Evolutionary conservation across 2,113 vertebrate genomes (phyloP).

Genomic region (Paramisgurnus dabryanus): DNA sequence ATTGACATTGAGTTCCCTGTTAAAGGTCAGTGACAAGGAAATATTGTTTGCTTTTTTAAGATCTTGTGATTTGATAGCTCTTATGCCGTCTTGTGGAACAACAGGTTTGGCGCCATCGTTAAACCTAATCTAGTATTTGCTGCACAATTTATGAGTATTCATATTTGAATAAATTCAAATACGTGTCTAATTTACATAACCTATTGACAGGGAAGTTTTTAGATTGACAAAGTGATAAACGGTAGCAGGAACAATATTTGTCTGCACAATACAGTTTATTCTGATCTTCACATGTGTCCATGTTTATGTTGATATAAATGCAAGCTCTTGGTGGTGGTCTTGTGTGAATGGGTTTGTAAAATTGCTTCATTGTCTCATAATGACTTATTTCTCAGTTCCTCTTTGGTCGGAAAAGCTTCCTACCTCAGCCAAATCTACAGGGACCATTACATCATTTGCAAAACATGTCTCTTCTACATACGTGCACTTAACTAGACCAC

Average conservation of each 20-base stretch:
- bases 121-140: background rate
- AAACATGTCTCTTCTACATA: too few relatives aligned
- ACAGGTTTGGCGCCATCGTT: background rate
- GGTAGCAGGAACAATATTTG: background rate
- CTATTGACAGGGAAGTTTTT: too few relatives aligned
- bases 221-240: background rate
- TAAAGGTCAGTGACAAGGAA: slow-evolving; percentile 9
- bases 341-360: background rate
- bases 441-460: too few relatives aligned
- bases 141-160: background rate
- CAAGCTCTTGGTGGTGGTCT: background rate
- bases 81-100: background rate
- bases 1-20: slow-evolving; percentile 11
- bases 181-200: too few relatives aligned
- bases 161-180: background rate
- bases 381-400: background rate
- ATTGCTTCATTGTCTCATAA: background rate
- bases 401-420: too few relatives aligned
- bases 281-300: background rate
- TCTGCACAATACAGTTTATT: slow-evolving; percentile 20
- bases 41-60: slow-evolving; percentile 4
- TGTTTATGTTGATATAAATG: background rate
- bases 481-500: background rate
- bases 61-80: background rate
- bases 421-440: too few relatives aligned